These are phyloP conservation scores for Artibeus lituratus DNA, from an alignment of 2,797 vertebrate species.

Conservation along the genomic window DNA sequence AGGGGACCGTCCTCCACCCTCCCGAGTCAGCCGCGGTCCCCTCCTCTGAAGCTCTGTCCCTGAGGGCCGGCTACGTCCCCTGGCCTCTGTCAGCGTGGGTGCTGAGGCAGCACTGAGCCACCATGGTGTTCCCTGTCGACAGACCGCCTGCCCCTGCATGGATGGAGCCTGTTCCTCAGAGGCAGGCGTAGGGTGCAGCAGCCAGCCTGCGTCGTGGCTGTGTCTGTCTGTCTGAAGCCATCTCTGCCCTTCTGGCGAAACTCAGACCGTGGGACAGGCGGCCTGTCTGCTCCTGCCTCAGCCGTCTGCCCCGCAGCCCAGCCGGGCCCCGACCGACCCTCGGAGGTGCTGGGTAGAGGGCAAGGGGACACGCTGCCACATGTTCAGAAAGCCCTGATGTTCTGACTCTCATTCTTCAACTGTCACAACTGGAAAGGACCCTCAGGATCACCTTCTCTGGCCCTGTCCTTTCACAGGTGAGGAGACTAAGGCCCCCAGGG, in stretches of 20 bases:
- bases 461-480: background rate
- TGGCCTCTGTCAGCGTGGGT: background rate
- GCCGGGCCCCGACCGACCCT: background rate
- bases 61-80: background rate
- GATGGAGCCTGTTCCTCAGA: background rate
- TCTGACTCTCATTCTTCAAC: background rate
- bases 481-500: no score
- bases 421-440: background rate
- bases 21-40: no score
- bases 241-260: background rate
- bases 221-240: no score
- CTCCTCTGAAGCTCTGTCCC: background rate
- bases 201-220: no score
- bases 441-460: background rate
- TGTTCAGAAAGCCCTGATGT: background rate
- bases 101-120: background rate
- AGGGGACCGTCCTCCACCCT: background rate
- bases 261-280: background rate
- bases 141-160: rapidly evolving
- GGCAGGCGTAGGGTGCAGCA: no score
- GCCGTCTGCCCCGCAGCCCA: no score
- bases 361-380: background rate
- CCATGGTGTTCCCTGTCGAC: rapidly evolving
- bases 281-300: no score
- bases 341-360: background rate